Conservation (phyloP, 1,140 invertebrate genomes). For the Mya arenaria region DNA sequence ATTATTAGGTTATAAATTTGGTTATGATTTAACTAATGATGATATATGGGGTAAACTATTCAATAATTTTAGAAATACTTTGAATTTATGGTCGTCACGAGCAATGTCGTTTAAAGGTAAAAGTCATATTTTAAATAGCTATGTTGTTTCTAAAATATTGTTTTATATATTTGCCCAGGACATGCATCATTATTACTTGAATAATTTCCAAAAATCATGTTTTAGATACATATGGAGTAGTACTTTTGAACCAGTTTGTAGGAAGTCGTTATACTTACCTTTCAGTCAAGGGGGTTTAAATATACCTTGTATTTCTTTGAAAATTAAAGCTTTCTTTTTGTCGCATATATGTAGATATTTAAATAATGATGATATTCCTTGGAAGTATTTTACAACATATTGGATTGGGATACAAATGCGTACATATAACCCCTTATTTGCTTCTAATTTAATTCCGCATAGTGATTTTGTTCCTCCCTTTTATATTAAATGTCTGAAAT, state of each 20-base stretch:
- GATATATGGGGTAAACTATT: slow-evolving; percentile 54
- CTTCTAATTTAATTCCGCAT: no score
- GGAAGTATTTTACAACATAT: not conserved
- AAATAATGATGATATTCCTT: not conserved
- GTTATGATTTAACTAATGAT: slow-evolving; percentile 38
- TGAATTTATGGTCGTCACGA: slow-evolving; percentile 38
- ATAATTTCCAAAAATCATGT: slow-evolving; percentile 32
- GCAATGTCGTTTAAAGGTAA: slow-evolving; percentile 55
- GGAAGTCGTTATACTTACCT: not conserved
- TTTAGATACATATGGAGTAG: slow-evolving; percentile 51
- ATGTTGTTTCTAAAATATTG: slow-evolving; percentile 53
- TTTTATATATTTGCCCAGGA: slow-evolving; percentile 42
- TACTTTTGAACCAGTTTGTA: slow-evolving; percentile 45
- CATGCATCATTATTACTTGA: slow-evolving; percentile 51
- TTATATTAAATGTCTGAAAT: no score
- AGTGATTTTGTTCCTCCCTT: no score
- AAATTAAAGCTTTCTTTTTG: not conserved
- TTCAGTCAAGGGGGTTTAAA: slow-evolving; percentile 44
- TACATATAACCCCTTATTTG: no score
- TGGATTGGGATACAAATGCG: slow-evolving; percentile 2
- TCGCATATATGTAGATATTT: not conserved
- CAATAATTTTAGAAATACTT: slow-evolving; percentile 38
- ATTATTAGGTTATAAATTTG: slow-evolving; percentile 56
- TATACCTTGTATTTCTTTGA: slow-evolving; percentile 39
- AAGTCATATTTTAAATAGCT: slow-evolving; percentile 45